These are phyloP conservation scores for Polyergus mexicanus DNA, from an alignment of 1,140 invertebrate species.

Conservation along the genomic window DNA sequence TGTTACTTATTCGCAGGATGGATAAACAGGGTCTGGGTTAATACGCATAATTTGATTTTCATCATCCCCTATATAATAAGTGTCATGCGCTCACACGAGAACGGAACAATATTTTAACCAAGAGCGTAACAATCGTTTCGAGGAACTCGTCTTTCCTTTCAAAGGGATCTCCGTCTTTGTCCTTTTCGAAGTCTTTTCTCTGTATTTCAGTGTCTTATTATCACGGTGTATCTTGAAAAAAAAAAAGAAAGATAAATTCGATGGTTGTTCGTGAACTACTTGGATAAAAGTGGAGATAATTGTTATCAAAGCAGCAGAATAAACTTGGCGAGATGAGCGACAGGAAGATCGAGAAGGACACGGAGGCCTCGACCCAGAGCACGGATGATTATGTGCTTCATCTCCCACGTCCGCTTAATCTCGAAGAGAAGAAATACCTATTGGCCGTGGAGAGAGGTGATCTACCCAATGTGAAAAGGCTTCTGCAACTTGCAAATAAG, in stretches of 20 bases:
- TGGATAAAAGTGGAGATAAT: neutral
- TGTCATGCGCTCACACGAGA: neutral
- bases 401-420: conserved; percentile 90
- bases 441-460: conserved; percentile 95
- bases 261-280: neutral
- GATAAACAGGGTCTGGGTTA: conserved; percentile 80
- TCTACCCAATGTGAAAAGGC: conserved; percentile 92
- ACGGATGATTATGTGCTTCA: conserved; percentile 75
- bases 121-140: neutral
- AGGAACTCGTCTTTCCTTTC: neutral
- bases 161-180: neutral
- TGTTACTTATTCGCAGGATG: neutral
- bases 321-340: conserved; percentile 63
- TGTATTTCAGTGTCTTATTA: neutral
- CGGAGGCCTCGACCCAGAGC: conserved; percentile 66
- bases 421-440: conserved; percentile 95
- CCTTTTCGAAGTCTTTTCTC: neutral
- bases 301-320: neutral
- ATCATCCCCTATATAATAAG: conserved; percentile 75
- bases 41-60: conserved; percentile 82
- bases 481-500: conserved; percentile 78
- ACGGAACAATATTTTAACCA: neutral
- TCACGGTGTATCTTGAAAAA: neutral
- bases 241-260: neutral
- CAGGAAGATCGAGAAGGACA: conserved; percentile 67